Evolutionary conservation across 2,113 vertebrate species (phyloP), one percentile per base, ranked within the genome.

Genomic region (Cyprinodon variegatus): DNA sequence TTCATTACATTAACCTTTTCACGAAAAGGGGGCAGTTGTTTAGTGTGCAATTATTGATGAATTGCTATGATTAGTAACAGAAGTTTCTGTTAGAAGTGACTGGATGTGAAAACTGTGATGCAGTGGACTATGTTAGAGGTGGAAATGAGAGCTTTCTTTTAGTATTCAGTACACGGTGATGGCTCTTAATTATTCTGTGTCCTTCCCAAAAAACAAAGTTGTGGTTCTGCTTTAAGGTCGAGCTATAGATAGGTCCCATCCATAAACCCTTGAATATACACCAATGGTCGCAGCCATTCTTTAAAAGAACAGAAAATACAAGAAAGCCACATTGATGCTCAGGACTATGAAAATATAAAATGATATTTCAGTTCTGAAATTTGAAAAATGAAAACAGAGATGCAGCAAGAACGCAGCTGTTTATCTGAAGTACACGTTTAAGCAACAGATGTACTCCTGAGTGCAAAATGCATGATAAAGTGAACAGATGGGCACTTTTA

Each of bases 41-140:
- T 78, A 83, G 70, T 88, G 78, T 89, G 88, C 70, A 88, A 90
- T 90, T 86, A 92, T 88, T 92, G 79, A 92, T 87, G 76, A 7
- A 57, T 72, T 76, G 62, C 77, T 76, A 77, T 79, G 76, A 88
- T 87, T 77, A 89, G 74, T 81, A 82, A 65, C 36, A 43, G 29
- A 40, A 13, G 39, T 29, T 65, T 75, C 53, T 76, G 61, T 71
- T 45, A 73, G 84, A 86, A 71, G 78, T 36, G 48, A 6, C 76
- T 75, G 76, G 29, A 4, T 65, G 37, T 74, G 37, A 68, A 62
- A 77, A 36, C 59, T 57, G 50, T n/a, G 6, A 70, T 3, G 57
- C 4, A 60, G 4, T 57, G 62, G 53, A 41, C 74, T 22, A 45
- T n/a, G 50, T 10, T 57, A 9, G 50, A 57, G 3, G 39, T 37